phyloP scores from a whole-genome alignment of 2,797 vertebrate species.

The Myiotriccus ornatus region DNA sequence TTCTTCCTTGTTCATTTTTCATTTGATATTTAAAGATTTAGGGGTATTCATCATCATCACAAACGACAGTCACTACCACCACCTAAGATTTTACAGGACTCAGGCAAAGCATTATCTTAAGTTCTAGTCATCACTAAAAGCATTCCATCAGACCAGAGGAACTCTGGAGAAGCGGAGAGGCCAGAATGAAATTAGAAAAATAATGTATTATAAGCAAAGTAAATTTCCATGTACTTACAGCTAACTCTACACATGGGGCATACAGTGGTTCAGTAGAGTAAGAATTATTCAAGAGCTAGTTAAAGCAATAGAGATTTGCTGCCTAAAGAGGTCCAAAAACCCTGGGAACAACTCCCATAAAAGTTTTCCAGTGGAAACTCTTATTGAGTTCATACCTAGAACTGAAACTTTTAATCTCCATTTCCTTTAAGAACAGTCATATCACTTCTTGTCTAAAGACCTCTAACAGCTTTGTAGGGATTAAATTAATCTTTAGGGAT shows the following conservation, averaged over 20 bases:
- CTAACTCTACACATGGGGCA: not conserved
- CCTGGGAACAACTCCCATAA: not conserved
- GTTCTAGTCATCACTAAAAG: not conserved
- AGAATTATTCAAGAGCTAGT: not conserved
- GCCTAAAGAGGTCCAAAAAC: not conserved
- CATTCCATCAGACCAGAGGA: not conserved
- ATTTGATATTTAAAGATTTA: not conserved
- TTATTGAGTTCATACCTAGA: not conserved
- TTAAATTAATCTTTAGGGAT: not conserved
- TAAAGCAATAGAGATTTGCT: not conserved
- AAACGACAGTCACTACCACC: accelerated
- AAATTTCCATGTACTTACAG: not conserved
- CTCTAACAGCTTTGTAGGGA: not conserved
- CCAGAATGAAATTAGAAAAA: not conserved
- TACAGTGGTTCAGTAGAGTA: not conserved
- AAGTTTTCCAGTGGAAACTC: not conserved
- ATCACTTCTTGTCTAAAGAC: not conserved
- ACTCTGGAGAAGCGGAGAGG: not conserved
- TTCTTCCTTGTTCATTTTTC: not conserved
- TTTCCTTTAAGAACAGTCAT: not conserved
- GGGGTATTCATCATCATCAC: not conserved
- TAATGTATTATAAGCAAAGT: not conserved
- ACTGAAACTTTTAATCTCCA: not conserved
- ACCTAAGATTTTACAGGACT: not conserved
- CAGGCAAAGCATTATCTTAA: not conserved